Conservation (phyloP, 1,140 invertebrate genomes). For the Portunus trituberculatus region DNA sequence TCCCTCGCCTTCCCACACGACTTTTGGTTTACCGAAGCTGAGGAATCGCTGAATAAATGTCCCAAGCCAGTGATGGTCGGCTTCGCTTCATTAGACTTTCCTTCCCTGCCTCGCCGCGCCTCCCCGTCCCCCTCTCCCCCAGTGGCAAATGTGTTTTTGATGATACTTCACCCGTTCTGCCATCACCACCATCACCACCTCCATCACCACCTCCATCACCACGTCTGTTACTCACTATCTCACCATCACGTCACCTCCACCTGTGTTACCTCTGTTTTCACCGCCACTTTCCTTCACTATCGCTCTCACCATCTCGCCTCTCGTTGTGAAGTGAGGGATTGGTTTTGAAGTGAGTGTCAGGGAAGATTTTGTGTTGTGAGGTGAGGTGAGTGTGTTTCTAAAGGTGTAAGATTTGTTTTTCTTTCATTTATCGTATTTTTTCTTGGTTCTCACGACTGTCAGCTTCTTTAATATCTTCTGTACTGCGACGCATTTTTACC, state of each 20-base stretch:
- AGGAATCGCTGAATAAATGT: constrained; percentile 30
- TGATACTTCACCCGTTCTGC: constrained; percentile 36
- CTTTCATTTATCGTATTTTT: too few relatives aligned
- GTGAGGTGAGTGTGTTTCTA: too few relatives aligned
- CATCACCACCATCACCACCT: background rate
- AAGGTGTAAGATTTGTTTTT: too few relatives aligned
- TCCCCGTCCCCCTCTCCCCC: background rate
- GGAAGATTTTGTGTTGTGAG: too few relatives aligned
- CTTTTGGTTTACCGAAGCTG: constrained; percentile 33
- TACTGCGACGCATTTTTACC: too few relatives aligned
- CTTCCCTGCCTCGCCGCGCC: background rate
- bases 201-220: background rate
- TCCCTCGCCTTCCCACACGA: background rate
- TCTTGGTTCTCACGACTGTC: too few relatives aligned
- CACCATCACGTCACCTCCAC: background rate
- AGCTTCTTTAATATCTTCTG: too few relatives aligned
- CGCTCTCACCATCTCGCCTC: too few relatives aligned
- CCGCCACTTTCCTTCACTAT: background rate
- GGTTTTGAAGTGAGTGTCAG: too few relatives aligned
- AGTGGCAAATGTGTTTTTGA: constrained; percentile 49
- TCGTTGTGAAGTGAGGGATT: too few relatives aligned
- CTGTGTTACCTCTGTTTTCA: background rate
- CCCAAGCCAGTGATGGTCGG: background rate
- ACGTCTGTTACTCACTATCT: background rate
- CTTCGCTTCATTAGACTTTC: constrained; percentile 32